A percentile compares a stretch with the other conserved stretches of the same genome.
Conservation (phyloP, 2,888 invertebrate species). For the Nymphalis c-album region DNA sequence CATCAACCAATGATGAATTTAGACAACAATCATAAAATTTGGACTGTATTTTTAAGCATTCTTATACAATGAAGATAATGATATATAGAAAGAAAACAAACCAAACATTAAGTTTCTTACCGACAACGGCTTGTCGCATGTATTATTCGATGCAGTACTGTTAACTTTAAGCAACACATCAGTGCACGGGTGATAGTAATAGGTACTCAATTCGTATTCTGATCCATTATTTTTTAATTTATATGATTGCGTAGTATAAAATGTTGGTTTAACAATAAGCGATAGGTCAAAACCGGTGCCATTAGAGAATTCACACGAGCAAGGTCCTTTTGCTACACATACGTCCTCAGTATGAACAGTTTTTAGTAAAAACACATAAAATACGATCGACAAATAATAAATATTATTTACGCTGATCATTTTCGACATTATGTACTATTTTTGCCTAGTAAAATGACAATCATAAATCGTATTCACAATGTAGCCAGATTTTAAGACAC, state of each 20-base stretch:
- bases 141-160: slow-evolving; percentile 43
- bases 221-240: slow-evolving; percentile 44
- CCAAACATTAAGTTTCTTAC: slow-evolving; percentile 50
- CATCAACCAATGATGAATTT: too few species aligned
- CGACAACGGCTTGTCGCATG: slow-evolving; percentile 54
- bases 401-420: slow-evolving; percentile 21
- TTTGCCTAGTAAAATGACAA: slow-evolving; percentile 13
- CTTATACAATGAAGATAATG: not conserved
- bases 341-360: slow-evolving; percentile 47
- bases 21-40: not conserved
- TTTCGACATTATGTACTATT: slow-evolving; percentile 15
- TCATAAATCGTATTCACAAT: slow-evolving; percentile 1
- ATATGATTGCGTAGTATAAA: slow-evolving; percentile 57
- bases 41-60: not conserved
- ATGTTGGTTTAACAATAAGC: slow-evolving; percentile 53
- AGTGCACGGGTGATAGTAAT: slow-evolving; percentile 70
- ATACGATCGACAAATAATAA: slow-evolving; percentile 17
- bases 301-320: slow-evolving; percentile 71
- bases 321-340: slow-evolving; percentile 64
- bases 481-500: not conserved
- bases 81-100: slow-evolving; percentile 10
- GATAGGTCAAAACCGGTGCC: slow-evolving; percentile 75
- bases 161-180: slow-evolving; percentile 53
- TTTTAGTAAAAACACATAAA: slow-evolving; percentile 22
- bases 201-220: slow-evolving; percentile 57